A percentile compares a stretch with the other conserved stretches of the same genome.
phyloP scores from a whole-genome alignment of 2,888 invertebrate genomes.

The Tiphia femorata region DNA sequence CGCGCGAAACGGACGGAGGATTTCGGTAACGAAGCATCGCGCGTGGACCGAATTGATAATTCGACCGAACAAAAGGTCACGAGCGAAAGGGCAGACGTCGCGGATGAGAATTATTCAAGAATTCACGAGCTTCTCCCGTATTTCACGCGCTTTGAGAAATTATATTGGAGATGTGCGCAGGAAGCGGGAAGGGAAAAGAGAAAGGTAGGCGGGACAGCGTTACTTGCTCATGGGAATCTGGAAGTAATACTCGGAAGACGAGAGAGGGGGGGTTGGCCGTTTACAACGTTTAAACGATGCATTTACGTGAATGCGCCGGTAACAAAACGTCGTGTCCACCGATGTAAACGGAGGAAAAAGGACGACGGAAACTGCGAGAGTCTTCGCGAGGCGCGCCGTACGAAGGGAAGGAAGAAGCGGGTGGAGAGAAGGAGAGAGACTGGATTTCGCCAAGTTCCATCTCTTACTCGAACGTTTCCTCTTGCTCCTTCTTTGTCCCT shows the following conservation, averaged over 20 bases:
- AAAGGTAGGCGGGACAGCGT: too few species aligned
- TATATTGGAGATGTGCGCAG: too few species aligned
- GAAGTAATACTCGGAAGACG: neutral
- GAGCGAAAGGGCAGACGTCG: neutral
- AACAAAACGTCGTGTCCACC: constrained; percentile 24
- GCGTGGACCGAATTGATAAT: constrained; percentile 7
- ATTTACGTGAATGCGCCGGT: constrained; percentile 24
- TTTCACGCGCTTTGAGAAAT: too few species aligned
- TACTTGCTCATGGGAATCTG: too few species aligned
- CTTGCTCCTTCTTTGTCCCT: neutral
- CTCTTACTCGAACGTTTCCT: neutral
- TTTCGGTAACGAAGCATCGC: constrained; percentile 5
- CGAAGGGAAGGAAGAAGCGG: neutral
- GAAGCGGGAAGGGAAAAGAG: too few species aligned
- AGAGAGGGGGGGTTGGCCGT: neutral
- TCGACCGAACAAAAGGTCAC: constrained; percentile 1
- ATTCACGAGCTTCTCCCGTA: too few species aligned
- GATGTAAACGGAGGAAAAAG: neutral
- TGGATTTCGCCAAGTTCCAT: constrained; percentile 15
- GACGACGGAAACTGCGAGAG: constrained; percentile 16
- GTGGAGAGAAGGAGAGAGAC: constrained; percentile 2
- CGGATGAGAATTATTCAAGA: too few species aligned
- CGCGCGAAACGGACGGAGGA: neutral
- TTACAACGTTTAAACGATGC: constrained; percentile 23
- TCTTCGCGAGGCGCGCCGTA: neutral